Evolutionary conservation across 2,888 invertebrate genomes (phyloP).

Genomic region (Boloria selene): DNA sequence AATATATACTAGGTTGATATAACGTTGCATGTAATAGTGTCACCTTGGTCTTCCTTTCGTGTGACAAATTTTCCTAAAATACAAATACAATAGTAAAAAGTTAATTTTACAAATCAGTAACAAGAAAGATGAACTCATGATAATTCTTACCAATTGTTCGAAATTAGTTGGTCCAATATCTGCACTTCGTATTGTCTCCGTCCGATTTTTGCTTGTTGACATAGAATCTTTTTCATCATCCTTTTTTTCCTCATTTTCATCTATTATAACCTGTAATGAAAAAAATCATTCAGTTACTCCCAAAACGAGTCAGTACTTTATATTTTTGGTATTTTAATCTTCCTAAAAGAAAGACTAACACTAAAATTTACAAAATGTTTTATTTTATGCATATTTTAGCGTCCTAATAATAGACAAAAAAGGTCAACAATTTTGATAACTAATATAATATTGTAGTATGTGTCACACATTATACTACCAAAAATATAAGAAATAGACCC

Average conservation of each 20-base stretch:
- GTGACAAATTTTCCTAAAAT: slow-evolving; percentile 29
- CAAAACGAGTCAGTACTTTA: neutral
- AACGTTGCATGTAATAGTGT: slow-evolving; percentile 59
- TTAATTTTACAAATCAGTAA: neutral
- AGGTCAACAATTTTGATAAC: too few relatives aligned
- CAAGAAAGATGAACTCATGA: neutral
- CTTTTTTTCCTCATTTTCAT: slow-evolving; percentile 21
- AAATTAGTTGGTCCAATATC: slow-evolving; percentile 49
- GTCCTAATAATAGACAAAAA: too few relatives aligned
- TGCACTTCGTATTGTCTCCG: slow-evolving; percentile 44
- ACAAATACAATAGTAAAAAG: neutral
- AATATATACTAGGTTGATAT: slow-evolving; percentile 71
- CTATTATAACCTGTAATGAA: slow-evolving; percentile 31
- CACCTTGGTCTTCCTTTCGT: slow-evolving; percentile 45
- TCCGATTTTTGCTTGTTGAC: slow-evolving; percentile 46
- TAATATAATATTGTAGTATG: too few relatives aligned
- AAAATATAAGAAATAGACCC: too few relatives aligned
- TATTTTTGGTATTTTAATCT: too few relatives aligned
- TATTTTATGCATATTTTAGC: too few relatives aligned
- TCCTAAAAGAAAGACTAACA: too few relatives aligned
- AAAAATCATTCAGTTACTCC: too few relatives aligned
- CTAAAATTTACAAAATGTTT: too few relatives aligned
- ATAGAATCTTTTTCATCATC: slow-evolving; percentile 34
- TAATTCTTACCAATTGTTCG: slow-evolving; percentile 42
- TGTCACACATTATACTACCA: too few relatives aligned